phyloP scores from a whole-genome alignment of 1,140 invertebrate genomes.

The Drosophila parvula region DNA sequence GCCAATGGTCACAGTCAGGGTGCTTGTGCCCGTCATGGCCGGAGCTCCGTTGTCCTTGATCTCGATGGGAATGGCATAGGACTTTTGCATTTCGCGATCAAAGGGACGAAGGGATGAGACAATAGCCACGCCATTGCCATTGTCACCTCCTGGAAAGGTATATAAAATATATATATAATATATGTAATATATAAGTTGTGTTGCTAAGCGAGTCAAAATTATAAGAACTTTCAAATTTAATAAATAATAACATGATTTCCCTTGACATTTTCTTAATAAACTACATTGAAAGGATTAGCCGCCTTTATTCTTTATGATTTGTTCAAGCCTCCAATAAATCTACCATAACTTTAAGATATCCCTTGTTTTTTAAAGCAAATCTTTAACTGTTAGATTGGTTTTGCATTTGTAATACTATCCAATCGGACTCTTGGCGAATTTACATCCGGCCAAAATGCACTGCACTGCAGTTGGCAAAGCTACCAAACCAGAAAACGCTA shows the following conservation, averaged over 20 bases:
- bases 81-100: conserved; percentile 88
- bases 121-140: conserved; percentile 87
- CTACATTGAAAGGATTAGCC: too few relatives aligned
- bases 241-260: too few relatives aligned
- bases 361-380: conserved; percentile 1
- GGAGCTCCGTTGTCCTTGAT: conserved; percentile 86
- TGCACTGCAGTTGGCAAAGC: conserved; percentile 15
- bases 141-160: conserved; percentile 85
- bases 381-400: background rate
- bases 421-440: background rate
- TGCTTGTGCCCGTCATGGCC: conserved; percentile 87
- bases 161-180: too few relatives aligned
- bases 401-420: conserved; percentile 10
- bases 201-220: too few relatives aligned
- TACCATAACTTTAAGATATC: background rate
- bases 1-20: conserved; percentile 88
- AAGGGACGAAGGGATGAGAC: conserved; percentile 87
- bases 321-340: background rate
- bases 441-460: conserved; percentile 8
- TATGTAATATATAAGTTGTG: too few relatives aligned
- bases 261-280: too few relatives aligned
- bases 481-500: conserved; percentile 28
- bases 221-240: too few relatives aligned
- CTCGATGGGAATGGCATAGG: conserved; percentile 87
- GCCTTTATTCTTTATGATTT: too few relatives aligned